Base-by-base conservation (phyloP, 2,113 vertebrate genomes). In the Gymnarchus niloticus region DNA sequence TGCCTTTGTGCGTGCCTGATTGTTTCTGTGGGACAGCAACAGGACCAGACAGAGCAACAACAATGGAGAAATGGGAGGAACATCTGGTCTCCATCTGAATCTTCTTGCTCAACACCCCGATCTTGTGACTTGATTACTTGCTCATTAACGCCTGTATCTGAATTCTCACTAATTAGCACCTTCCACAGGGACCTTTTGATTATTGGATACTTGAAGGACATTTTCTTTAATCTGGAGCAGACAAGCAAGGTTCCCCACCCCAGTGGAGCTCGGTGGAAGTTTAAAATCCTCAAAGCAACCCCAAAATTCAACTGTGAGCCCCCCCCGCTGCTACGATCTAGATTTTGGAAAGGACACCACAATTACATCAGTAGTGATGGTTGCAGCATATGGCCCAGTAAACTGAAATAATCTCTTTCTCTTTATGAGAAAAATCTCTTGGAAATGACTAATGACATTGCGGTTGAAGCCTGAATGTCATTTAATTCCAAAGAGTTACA, bases 91-190 rank as follows among this genome's bases (percentile, higher is more conserved):
- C 21, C 76, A 48, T 78, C 76, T 23, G 76, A 78, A 46, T 78
- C 44, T n/a, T 48, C 76, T 48, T 44, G 76, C 44, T 12, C 76
- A 21, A n/a, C 41, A 78, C 76, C 21, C 76, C 44, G 37, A 6
- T 21, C 44, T n/a, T 44, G 44, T 78, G 76, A 78, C 14, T 23
- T 78, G 37, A 78, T 48, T 78, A 48, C 76, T 78, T 46, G 76
- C 41, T 78, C 76, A 48, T 78, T 78, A 78, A 48, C 19, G 76
- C 44, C 44, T 6, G 44, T 78, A 48, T 48, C 76, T 46, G 19
- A 78, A 78, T 78, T 37, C 44, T 78, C 76, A 78, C 23, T 78
- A 78, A 78, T 78, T 78, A 78, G 76, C 76, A 78, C 76, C 76
- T 78, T 78, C 76, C 76, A 48, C 2, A 37, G 76, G 76, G 76